Evolutionary conservation across 2,113 vertebrate genomes (phyloP).

Genomic region (Puffinus mauretanicus): DNA sequence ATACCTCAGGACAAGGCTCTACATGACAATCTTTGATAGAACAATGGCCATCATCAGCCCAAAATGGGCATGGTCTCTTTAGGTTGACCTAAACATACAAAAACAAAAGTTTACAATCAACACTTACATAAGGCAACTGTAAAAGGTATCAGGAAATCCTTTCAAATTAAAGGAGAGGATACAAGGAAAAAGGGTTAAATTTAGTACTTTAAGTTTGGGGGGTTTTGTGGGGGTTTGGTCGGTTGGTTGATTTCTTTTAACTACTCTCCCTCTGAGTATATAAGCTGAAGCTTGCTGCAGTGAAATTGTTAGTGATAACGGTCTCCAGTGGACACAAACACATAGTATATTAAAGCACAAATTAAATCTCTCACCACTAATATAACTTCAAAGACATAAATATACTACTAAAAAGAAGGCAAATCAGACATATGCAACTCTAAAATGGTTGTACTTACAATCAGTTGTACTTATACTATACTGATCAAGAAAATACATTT

Average conservation of each 20-base stretch:
- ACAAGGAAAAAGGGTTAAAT: neutral
- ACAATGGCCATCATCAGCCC: constrained; percentile 92
- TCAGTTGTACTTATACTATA: neutral
- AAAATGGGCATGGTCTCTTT: constrained; percentile 94
- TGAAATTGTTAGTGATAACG: neutral
- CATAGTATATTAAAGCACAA: neutral
- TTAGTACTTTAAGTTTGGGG: neutral
- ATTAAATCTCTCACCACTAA: neutral
- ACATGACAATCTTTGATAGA: constrained; percentile 97
- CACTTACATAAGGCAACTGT: neutral
- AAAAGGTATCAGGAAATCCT: neutral
- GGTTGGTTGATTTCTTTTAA: neutral
- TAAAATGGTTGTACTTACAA: neutral
- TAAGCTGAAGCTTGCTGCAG: neutral
- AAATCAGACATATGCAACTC: neutral
- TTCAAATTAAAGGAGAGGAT: neutral
- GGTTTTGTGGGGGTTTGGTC: neutral
- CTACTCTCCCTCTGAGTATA: neutral
- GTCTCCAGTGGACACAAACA: neutral
- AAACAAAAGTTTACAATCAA: neutral
- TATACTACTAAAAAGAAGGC: neutral
- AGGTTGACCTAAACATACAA: constrained; percentile 85
- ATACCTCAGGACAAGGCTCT: constrained; percentile 94
- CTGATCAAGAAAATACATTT: neutral
- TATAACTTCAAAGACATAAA: neutral